A percentile compares a stretch with the other conserved stretches of the same genome.
These are phyloP conservation scores for Alosa alosa DNA, from an alignment of 2,113 vertebrate genomes.

Conservation along the genomic window DNA sequence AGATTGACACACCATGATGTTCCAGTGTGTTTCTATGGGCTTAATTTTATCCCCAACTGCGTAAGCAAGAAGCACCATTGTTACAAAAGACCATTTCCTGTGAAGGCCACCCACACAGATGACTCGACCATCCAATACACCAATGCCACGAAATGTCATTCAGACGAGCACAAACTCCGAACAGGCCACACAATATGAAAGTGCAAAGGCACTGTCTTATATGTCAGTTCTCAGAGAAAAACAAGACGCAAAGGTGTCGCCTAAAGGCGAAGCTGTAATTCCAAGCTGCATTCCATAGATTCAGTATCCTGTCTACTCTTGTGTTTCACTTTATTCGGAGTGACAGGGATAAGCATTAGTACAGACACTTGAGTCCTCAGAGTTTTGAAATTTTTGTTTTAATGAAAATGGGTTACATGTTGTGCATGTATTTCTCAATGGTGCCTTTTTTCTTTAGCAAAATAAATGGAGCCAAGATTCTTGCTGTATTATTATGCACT, in stretches of 20 bases:
- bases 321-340: not conserved
- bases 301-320: not conserved
- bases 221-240: not conserved
- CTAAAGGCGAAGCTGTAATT: not conserved
- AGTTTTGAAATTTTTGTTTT: not conserved
- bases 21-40: not conserved
- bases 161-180: not conserved
- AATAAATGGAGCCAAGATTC: slow-evolving; percentile 3
- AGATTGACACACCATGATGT: not conserved
- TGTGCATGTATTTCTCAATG: not conserved
- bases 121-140: not conserved
- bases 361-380: not conserved
- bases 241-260: not conserved
- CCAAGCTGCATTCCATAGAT: not conserved
- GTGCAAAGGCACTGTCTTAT: not conserved
- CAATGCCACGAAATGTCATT: slow-evolving; percentile 1
- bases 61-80: not conserved
- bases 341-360: not conserved
- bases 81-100: not conserved
- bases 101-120: slow-evolving; percentile 7
- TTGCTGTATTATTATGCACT: not conserved
- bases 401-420: not conserved
- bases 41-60: not conserved
- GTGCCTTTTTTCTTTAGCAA: not conserved
- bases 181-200: not conserved